phyloP scores from a whole-genome alignment of 2,797 vertebrate genomes.

The Rhadinocentrus ornatus region DNA sequence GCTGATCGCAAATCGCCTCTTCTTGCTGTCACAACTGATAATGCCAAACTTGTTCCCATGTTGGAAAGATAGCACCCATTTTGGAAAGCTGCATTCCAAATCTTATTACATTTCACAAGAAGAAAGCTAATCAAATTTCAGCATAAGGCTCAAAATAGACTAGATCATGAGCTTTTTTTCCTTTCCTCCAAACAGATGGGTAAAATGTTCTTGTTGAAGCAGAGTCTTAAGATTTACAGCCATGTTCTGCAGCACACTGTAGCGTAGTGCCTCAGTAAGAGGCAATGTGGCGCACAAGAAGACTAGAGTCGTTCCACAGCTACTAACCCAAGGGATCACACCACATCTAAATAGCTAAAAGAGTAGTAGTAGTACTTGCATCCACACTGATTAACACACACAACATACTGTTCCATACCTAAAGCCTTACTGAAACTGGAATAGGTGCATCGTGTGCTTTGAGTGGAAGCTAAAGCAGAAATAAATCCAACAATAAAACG shows the following conservation, averaged over 20 bases:
- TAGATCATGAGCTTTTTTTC: not conserved
- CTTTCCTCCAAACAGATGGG: not conserved
- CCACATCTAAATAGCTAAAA: not conserved
- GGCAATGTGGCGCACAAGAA: constrained; percentile 4
- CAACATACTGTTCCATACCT: constrained; percentile 26
- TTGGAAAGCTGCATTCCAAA: constrained; percentile 45
- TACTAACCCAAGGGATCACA: not conserved
- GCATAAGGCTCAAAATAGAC: constrained; percentile 21
- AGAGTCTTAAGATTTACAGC: not conserved
- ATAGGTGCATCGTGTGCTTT: constrained; percentile 52
- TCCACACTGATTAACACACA: constrained; percentile 5
- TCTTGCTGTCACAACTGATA: constrained; percentile 14
- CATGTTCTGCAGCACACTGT: no score
- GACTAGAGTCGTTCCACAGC: not conserved
- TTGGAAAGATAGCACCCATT: constrained; percentile 26
- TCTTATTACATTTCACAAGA: constrained; percentile 38
- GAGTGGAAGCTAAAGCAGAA: constrained; percentile 20
- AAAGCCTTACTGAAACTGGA: constrained; percentile 37
- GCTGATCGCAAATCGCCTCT: constrained; percentile 12
- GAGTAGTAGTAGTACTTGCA: not conserved
- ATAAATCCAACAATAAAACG: constrained; percentile 38
- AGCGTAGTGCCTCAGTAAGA: no score
- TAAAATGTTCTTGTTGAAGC: constrained; percentile 6
- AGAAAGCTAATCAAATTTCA: constrained; percentile 45
- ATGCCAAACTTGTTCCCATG: constrained; percentile 7